Evolutionary conservation across 2,113 vertebrate species (phyloP), one percentile per base, ranked within the genome.

Genomic region (Lophotis ruficrista): DNA sequence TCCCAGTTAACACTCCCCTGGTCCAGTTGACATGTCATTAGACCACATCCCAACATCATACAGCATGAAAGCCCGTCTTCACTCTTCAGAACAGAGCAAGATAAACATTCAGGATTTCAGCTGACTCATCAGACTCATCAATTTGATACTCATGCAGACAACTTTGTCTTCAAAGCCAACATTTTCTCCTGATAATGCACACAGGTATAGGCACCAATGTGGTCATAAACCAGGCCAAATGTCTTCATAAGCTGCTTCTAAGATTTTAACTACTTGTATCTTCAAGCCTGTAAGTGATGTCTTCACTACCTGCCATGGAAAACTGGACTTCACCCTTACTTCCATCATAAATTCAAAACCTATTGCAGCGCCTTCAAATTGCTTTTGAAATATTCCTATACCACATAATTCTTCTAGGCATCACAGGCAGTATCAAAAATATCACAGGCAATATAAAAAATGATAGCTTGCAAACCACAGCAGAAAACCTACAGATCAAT

Each of bases 401-500:
- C 30, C 81, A 56, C 50, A 48, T 21, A 6, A 61, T 69, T 91
- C 73, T 62, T 69, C 69, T 38, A 78, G 56, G 58, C 56, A 75
- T 77, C 81, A 58, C 50, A 91, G 76, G 16, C 41, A 78, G 41
- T 25, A 77, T n/a, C 18, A 81, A 83, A 96, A 95, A 69, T 53
- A 92, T 81, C 76, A 69, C 33, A 70, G 22, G 60, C 24, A 70
- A 57, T 41, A 75, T 66, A 81, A 71, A 68, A 93, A 70, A 28
- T 12, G 51, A 81, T 47, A 84, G n/a, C 38, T 89, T 87, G 81
- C 57, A 89, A 87, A 83, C 50, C 28, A 62, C 56, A 87, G 84
- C 92, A 87, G 65, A 96, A 91, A 93, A 66, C 7, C 37, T 75
- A 78, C 56, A 78, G 77, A 78, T 92, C 66, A 84, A 75, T 22